phyloP scores from a whole-genome alignment of 2,888 invertebrate genomes.

The Drosophila meridionalis region DNA sequence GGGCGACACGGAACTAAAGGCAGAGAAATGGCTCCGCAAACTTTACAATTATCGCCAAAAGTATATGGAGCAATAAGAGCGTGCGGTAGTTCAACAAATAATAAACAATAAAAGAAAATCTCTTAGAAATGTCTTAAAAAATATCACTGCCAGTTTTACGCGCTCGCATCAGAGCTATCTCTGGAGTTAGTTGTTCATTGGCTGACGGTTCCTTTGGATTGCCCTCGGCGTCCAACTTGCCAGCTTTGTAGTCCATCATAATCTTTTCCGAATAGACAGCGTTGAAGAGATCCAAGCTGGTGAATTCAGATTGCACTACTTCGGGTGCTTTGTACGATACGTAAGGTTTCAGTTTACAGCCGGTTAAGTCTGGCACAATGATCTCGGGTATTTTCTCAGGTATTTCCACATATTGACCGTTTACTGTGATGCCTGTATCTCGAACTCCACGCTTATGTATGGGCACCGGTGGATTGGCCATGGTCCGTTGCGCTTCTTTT shows the following conservation, averaged over 20 bases:
- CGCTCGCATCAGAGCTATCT: constrained; percentile 90
- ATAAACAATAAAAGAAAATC: constrained; percentile 48
- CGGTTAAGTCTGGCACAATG: constrained; percentile 94
- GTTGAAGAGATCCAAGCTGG: constrained; percentile 92
- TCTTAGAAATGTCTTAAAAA: constrained; percentile 85
- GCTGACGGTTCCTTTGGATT: constrained; percentile 89
- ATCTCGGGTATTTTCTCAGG: constrained; percentile 97
- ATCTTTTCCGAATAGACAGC: constrained; percentile 93
- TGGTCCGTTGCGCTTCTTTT: constrained; percentile 85
- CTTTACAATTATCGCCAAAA: constrained; percentile 88
- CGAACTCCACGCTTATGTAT: constrained; percentile 90
- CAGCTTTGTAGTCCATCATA: constrained; percentile 89
- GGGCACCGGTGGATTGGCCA: constrained; percentile 87
- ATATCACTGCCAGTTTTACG: constrained; percentile 93
- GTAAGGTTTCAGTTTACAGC: constrained; percentile 95
- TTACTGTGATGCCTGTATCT: constrained; percentile 87
- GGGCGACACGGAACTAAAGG: constrained; percentile 88
- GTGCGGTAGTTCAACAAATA: constrained; percentile 35
- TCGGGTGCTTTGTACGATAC: constrained; percentile 94
- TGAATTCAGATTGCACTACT: constrained; percentile 92
- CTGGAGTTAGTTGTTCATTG: constrained; percentile 89
- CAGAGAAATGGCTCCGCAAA: constrained; percentile 91
- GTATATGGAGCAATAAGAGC: constrained; percentile 85
- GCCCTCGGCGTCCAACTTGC: constrained; percentile 90
- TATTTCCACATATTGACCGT: constrained; percentile 87